These are phyloP conservation scores for Lacerta agilis DNA, from an alignment of 2,797 vertebrate genomes.

Conservation along the genomic window DNA sequence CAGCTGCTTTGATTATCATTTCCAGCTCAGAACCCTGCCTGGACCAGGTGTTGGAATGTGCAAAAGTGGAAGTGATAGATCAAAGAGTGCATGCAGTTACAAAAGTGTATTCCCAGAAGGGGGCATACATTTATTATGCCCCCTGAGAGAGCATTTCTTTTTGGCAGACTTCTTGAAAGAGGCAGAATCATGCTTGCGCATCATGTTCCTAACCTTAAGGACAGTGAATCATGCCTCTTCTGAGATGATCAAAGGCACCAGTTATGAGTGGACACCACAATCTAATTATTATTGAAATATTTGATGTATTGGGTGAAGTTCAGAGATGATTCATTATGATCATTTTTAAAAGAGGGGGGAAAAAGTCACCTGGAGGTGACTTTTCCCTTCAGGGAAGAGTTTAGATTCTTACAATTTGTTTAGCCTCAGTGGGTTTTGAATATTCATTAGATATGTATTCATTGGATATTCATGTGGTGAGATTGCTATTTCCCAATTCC, in stretches of 20 bases:
- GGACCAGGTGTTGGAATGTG: constrained; percentile 47
- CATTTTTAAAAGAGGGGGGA: neutral
- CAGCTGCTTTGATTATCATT: constrained; percentile 47
- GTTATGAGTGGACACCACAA: neutral
- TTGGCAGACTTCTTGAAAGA: constrained; percentile 9
- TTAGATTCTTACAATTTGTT: neutral
- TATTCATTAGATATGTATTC: neutral
- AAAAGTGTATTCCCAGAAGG: constrained; percentile 31
- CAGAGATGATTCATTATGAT: neutral
- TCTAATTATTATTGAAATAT: constrained; percentile 16
- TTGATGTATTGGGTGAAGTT: constrained; percentile 12
- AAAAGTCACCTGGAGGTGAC: neutral
- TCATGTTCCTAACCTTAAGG: constrained; percentile 18
- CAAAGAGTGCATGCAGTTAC: constrained; percentile 40
- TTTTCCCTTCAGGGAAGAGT: neutral
- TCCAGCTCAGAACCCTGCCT: constrained; percentile 25
- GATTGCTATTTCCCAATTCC: neutral
- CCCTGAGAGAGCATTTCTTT: constrained; percentile 34
- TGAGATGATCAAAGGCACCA: constrained; percentile 11
- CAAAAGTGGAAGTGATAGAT: neutral
- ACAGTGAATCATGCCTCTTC: neutral
- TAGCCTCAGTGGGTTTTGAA: neutral
- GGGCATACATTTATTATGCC: constrained; percentile 35
- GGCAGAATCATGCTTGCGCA: neutral
- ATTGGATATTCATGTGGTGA: neutral